These are phyloP conservation scores for Lissonota sp. DNA, from an alignment of 2,888 invertebrate genomes.

Conservation along the genomic window DNA sequence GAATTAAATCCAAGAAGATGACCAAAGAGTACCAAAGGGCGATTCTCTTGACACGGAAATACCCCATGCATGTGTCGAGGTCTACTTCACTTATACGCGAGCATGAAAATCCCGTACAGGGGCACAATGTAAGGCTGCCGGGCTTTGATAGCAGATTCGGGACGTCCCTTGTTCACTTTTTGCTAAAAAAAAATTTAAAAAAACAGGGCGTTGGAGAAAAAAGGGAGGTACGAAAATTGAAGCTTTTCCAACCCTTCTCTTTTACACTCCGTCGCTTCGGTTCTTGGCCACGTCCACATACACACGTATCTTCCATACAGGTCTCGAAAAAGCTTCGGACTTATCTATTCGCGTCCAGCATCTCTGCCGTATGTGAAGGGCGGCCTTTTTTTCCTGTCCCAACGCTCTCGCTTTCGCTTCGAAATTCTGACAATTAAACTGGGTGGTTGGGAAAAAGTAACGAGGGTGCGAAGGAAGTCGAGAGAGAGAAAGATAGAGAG, in stretches of 20 bases:
- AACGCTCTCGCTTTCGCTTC: conserved; percentile 2
- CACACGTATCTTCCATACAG: conserved; percentile 6
- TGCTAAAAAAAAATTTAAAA: conserved; percentile 15
- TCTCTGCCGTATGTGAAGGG: conserved; percentile 1
- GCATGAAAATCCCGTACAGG: conserved; percentile 36
- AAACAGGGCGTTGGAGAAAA: conserved; percentile 5
- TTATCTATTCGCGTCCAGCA: conserved; percentile 43
- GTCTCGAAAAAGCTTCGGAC: conserved; percentile 35
- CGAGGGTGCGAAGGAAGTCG: conserved; percentile 38
- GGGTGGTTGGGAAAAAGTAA: background rate
- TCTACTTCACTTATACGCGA: conserved; percentile 6
- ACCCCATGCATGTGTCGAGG: background rate
- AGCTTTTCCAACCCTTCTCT: conserved; percentile 56
- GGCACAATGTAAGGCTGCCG: conserved; percentile 57
- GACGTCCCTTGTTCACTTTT: conserved; percentile 50
- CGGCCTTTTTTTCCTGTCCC: conserved; percentile 21
- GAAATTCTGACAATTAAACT: conserved; percentile 51
- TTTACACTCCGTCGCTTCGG: conserved; percentile 36
- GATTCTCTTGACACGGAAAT: background rate
- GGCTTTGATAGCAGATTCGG: conserved; percentile 58
- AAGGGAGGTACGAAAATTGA: conserved; percentile 56
- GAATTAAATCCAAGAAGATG: too few relatives aligned
- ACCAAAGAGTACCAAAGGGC: too few relatives aligned
- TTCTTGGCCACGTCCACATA: conserved; percentile 26
- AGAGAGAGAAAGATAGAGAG: conserved; percentile 65